Evolutionary conservation across 1,140 invertebrate species (phyloP).

Genomic region (Micrasema minimum): DNA sequence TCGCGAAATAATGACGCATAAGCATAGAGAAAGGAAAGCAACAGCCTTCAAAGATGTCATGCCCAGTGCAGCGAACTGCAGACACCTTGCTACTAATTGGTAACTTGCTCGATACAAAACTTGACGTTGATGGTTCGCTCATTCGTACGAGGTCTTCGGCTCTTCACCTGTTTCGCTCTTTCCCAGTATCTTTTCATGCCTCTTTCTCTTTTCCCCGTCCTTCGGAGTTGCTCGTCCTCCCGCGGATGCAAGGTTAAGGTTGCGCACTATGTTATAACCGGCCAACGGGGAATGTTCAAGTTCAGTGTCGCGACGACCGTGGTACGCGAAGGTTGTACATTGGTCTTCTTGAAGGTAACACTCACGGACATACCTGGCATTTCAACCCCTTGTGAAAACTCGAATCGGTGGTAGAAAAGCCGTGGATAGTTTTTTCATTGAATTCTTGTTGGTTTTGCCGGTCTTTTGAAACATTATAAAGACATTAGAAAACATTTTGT

Average conservation of each 20-base stretch:
- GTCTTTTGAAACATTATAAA: conserved; percentile 1
- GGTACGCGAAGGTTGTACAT: conserved; percentile 53
- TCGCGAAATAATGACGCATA: not conserved
- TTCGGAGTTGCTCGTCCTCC: conserved; percentile 60
- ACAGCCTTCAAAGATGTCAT: not conserved
- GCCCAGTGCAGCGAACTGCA: not conserved
- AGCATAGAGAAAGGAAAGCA: conserved; percentile 10
- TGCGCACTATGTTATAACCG: conserved; percentile 65
- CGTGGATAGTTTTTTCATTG: not conserved
- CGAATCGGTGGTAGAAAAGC: conserved; percentile 13
- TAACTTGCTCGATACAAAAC: not conserved
- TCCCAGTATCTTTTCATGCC: no score
- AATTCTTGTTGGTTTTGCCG: not conserved
- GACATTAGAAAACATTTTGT: conserved; percentile 18
- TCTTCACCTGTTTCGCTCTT: conserved; percentile 31
- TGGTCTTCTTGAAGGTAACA: not conserved
- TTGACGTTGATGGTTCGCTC: not conserved
- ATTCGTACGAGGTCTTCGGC: conserved; percentile 23
- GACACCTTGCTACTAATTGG: conserved; percentile 8
- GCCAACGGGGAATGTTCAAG: conserved; percentile 65
- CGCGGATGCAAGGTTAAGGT: conserved; percentile 66
- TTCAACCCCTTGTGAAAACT: conserved; percentile 12
- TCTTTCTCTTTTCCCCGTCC: conserved; percentile 57
- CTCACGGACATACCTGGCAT: conserved; percentile 5
- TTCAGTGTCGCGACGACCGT: conserved; percentile 68